Base-by-base conservation (phyloP, 2,888 invertebrate species). In the Ceraclea dissimilis region DNA sequence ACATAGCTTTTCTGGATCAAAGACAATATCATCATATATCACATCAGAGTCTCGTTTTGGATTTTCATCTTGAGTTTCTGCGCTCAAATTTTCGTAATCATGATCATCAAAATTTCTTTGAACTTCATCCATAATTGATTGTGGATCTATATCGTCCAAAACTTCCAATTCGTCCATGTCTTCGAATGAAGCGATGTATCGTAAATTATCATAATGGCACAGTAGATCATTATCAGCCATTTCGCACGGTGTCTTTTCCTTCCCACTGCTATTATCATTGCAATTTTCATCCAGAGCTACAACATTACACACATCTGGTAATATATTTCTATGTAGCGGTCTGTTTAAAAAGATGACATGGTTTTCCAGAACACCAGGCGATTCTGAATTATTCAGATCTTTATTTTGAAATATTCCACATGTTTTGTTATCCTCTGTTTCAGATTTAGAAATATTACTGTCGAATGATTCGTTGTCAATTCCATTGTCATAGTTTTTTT, bases 71-170 rank as follows among this genome's bases (percentile, higher is more conserved):
- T 13, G 8, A 39, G 5, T 39, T 8, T n/a, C 13, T 8, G 39
- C 39, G 26, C 10, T 26, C 10, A 26, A 26, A 16, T 39, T 39
- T 13, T 39, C 39, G 13, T n/a, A 39, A n/a, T 2, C 13, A n/a
- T 39, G 39, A 4, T 39, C 16, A 8, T 13, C 39, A 46, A 13
- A 22, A 47, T 31, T 1, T 51, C 31, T 1, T 49, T 48, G 67
- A n/a, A 62, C 56, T 71, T 75, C 76, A n/a, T 72, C 69, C 0
- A 75, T 66, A 72, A 76, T 73, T 57, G 70, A 56, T 2, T 49
- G 21, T 43, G 47, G 46, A 44, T 57, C 52, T 5, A 58, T 44
- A 20, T 49, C 44, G 11, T 54, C 59, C 13, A 55, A 10, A 4
- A 10, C 13, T 4, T 39, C 39, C 2, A 39, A n/a, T n/a, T 39